Base-by-base conservation (phyloP, 2,797 vertebrate species). In the Sarcoramphus papa region DNA sequence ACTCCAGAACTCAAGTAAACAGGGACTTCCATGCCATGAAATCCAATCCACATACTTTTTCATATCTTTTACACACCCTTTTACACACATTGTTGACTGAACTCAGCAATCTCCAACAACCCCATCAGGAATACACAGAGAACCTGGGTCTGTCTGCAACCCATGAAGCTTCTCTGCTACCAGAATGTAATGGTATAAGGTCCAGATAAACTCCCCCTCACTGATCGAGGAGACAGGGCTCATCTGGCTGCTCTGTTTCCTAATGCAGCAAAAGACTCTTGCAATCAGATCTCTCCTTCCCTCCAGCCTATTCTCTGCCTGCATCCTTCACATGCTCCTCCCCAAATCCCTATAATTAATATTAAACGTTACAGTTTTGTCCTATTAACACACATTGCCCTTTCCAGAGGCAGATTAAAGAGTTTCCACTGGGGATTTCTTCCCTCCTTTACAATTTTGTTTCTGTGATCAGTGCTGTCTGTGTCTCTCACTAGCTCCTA, bases 341-440 rank as follows among this genome's bases (percentile, higher is more conserved):
- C 92, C 73, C 27, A 56, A 86, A 31, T 78, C 73, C 37, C 43
- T 94, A 54, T 96, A 97, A 97, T 97, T 97, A 97, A 95, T 94
- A 96, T 92, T 96, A 96, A 97, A 96, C 0, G 35, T 92, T 92
- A 87, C 92, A 91, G 90, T 97, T 97, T 96, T 97, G 93, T 96
- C 77, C 93, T 81, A 93, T 97, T 97, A 97, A 97, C 95, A 96
- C 88, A 96, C 93, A 96, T 94, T 97, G 87, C 88, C 92, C 97
- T 96, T 95, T 97, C 92, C 68, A 94, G 93, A 96, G 91, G 67
- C 95, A 95, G 88, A 97, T 96, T 97, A 97, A 96, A 96, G 94
- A 60, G 80, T 87, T 97, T 81, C 77, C 96, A 79, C 94, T 27
- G 24, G 95, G 97, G 90, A 96, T 91, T 90, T 95, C 88, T 65